Percentiles rank a stretch among this genome's conserved stretches.
These are phyloP conservation scores for Macrocentrus cingulum DNA, from an alignment of 1,140 invertebrate species.

Conservation along the genomic window DNA sequence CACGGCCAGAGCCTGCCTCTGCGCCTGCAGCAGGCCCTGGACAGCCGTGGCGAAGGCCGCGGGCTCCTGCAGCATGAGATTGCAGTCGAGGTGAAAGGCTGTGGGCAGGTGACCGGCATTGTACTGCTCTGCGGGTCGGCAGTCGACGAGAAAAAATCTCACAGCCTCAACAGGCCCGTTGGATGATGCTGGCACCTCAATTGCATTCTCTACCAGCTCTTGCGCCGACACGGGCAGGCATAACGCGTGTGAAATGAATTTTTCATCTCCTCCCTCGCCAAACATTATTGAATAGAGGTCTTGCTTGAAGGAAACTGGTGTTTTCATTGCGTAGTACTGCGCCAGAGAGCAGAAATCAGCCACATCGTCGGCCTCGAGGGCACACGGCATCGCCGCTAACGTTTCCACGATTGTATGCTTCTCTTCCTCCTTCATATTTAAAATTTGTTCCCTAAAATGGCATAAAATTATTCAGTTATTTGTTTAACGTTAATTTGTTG, in stretches of 20 bases:
- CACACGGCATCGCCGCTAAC: conserved; percentile 77
- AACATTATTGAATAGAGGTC: conserved; percentile 67
- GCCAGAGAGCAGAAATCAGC: conserved; percentile 94
- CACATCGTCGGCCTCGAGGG: conserved; percentile 91
- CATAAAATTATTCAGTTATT: background rate
- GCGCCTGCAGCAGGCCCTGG: conserved; percentile 87
- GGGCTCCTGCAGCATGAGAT: conserved; percentile 95
- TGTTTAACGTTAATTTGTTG: background rate
- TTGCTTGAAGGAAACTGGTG: conserved; percentile 88
- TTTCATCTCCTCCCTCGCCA: conserved; percentile 59
- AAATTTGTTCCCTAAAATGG: conserved; percentile 74
- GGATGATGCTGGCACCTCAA: conserved; percentile 58
- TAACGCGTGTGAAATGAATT: conserved; percentile 78
- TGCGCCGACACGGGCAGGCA: conserved; percentile 91
- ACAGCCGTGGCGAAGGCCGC: conserved; percentile 92
- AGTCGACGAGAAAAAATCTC: conserved; percentile 96
- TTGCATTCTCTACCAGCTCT: conserved; percentile 80
- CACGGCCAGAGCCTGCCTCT: conserved; percentile 84
- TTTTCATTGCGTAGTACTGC: conserved; percentile 90
- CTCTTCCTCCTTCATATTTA: conserved; percentile 74
- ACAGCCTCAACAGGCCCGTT: conserved; percentile 64
- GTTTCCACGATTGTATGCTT: conserved; percentile 75
- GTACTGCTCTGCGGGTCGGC: conserved; percentile 93
- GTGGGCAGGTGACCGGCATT: conserved; percentile 95
- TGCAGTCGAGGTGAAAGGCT: conserved; percentile 97